Base-by-base conservation (phyloP, 2,888 invertebrate species). In the Macrophya alboannulata region DNA sequence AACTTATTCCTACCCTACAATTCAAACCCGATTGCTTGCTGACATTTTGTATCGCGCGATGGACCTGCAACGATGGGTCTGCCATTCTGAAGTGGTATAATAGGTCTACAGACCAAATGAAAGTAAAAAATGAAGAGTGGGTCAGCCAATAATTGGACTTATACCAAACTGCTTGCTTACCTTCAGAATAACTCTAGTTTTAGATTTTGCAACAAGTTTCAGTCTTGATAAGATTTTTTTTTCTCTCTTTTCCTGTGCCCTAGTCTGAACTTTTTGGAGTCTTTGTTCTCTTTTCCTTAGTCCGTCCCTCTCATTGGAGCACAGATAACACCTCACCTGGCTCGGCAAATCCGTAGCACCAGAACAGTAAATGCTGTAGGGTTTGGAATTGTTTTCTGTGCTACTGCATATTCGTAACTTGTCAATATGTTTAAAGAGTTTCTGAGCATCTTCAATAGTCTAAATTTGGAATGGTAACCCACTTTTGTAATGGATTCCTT, bases 231-330 rank as follows among this genome's bases (percentile, higher is more conserved):
- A 65, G 25, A 65, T 65, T 65, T 65, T 65, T 21, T 65, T 65
- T n/a, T 65, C n/a, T n/a, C n/a, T 65, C 65, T 65, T 65, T n/a
- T 65, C 65, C 65, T 65, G 65, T n/a, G 65, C 10, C 65, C 65
- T 65, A 65, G 65, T 65, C 65, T 65, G 65, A 17, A 65, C 17
- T 65, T 65, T 65, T 21, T 65, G 65, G n/a, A 65, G 65, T 65
- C 65, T 62, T n/a, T n/a, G n/a, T n/a, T n/a, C n/a, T n/a, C n/a
- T n/a, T n/a, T n/a, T n/a, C n/a, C n/a, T n/a, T n/a, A n/a, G n/a
- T n/a, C n/a, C n/a, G n/a, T n/a, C n/a, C n/a, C n/a, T n/a, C n/a
- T n/a, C n/a, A n/a, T n/a, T n/a, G n/a, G n/a, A n/a, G n/a, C n/a
- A n/a, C n/a, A n/a, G n/a, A n/a, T n/a, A n/a, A n/a, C n/a, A n/a